Evolutionary conservation across 1,140 invertebrate genomes (phyloP), one percentile per base, ranked within the genome.

Genomic region (Drosophila punjabiensis): DNA sequence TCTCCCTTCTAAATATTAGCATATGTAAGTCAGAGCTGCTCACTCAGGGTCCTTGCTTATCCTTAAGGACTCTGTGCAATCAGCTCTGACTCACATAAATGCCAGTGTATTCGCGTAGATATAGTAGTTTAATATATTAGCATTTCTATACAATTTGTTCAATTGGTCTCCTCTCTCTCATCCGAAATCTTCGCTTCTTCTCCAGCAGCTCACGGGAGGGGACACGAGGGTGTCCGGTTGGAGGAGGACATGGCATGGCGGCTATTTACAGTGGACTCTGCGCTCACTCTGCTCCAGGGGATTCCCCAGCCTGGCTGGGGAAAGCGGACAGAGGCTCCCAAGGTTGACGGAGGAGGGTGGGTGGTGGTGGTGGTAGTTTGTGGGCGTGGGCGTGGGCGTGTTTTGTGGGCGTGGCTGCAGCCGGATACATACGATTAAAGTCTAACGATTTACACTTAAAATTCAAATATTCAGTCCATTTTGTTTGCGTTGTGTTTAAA

Each of bases 391-490:
- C 43, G 56, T 52, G 66, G 67, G 43, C 43, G 55, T 70, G 81
- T 71, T n/a, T 58, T 53, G 67, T 53, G 66, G 76, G 68, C 58
- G 55, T 76, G 84, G 80, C 76, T 88, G 78, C 78, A 77, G 88
- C 86, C 75, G 24, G 28, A 59, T 71, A 73, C 33, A 83, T 92
- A 89, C 77, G 85, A 83, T 87, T 88, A 89, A 92, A 91, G 79
- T 92, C 91, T 92, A 92, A 78, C 74, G 78, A 92, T 92, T 92
- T 92, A 92, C 90, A 92, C 91, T 92, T 92, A 92, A 92, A 92
- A 92, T 91, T 92, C 87, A 92, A 92, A 89, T 92, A 92, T 91
- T 92, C 91, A 92, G 91, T 92, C 91, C 91, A 92, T 91, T 92
- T 92, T 91, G 87, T 92, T 92, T 92, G 87, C 91, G 88, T 92